Percentiles rank a stretch among this genome's conserved stretches.
Evolutionary conservation across 2,888 invertebrate genomes (phyloP).

Genomic region (Mesochorus sp.): DNA sequence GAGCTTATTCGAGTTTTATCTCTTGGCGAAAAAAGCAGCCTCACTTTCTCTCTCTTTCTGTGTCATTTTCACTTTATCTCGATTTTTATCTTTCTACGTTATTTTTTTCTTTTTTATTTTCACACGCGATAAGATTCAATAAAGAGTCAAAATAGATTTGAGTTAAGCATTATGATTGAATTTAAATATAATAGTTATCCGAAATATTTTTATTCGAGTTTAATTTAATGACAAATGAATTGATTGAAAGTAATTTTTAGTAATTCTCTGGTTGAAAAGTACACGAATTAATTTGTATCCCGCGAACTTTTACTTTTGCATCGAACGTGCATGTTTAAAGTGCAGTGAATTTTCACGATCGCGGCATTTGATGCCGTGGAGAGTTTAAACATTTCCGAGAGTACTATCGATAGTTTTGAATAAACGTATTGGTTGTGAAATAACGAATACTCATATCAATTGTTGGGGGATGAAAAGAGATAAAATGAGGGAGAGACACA

Average conservation of each 20-base stretch:
- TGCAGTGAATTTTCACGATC: background rate
- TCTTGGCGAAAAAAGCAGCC: constrained; percentile 5
- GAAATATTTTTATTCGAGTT: no score
- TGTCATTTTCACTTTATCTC: no score
- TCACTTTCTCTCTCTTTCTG: background rate
- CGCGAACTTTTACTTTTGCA: background rate
- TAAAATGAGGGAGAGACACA: background rate
- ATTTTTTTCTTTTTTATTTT: background rate
- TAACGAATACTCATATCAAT: constrained; percentile 2
- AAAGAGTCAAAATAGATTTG: background rate
- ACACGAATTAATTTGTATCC: no score
- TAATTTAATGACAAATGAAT: no score
- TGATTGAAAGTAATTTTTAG: no score
- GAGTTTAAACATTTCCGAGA: constrained; percentile 4
- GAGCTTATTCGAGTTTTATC: constrained; percentile 43
- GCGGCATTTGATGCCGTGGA: background rate
- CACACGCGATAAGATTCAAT: background rate
- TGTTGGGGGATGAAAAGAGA: background rate
- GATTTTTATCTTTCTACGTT: background rate
- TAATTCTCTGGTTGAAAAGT: no score
- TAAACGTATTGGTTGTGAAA: constrained; percentile 9
- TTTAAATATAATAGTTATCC: no score
- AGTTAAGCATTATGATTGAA: no score
- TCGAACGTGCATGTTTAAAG: background rate
- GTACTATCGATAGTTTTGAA: constrained; percentile 12